Evolutionary conservation across 2,888 invertebrate species (phyloP).

Genomic region (Calameuta filiformis): DNA sequence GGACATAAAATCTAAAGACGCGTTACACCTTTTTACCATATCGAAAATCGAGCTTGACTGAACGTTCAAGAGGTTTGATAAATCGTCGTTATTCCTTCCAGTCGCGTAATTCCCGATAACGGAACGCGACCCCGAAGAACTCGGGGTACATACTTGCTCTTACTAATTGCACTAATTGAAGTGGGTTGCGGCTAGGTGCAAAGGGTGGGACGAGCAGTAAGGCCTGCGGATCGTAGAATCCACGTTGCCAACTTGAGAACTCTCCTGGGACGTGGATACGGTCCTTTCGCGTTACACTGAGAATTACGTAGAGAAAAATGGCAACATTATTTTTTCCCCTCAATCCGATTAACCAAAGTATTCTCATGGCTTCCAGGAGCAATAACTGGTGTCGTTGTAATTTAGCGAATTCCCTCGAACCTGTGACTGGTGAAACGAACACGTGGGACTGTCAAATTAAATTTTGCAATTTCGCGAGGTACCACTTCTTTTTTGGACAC

Average conservation of each 20-base stretch:
- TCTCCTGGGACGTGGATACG: background rate
- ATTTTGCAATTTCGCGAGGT: background rate
- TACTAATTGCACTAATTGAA: constrained; percentile 2
- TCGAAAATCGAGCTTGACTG: background rate
- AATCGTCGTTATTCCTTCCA: background rate
- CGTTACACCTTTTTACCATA: background rate
- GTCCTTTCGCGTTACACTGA: background rate
- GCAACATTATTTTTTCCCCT: background rate
- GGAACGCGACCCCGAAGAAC: background rate
- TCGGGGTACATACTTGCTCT: background rate
- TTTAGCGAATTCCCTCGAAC: background rate
- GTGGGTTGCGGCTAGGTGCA: background rate
- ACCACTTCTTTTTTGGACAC: background rate
- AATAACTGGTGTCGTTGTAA: background rate
- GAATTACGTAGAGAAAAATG: background rate
- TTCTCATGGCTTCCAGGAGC: background rate
- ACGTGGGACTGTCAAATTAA: background rate
- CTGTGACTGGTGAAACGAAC: background rate
- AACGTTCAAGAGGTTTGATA: background rate
- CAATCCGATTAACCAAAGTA: background rate
- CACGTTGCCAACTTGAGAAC: background rate
- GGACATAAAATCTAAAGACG: background rate
- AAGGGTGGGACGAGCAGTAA: background rate
- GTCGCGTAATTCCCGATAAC: background rate
- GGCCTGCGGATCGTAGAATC: background rate